Base-by-base conservation (phyloP, 2,888 invertebrate genomes). In the Eristalinus sepulchralis region DNA sequence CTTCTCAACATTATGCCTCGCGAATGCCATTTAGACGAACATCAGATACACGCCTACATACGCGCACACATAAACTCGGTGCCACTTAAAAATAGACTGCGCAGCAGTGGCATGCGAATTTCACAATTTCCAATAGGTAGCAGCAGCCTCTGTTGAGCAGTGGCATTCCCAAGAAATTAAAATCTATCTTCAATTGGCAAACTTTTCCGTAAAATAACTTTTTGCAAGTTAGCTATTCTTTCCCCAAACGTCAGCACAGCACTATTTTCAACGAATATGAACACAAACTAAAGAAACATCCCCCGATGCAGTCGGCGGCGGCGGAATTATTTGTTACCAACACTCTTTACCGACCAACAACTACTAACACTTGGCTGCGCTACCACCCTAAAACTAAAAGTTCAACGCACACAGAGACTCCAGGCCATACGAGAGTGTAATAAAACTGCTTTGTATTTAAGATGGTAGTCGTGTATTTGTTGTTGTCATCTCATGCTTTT, bases 1-100 rank as follows among this genome's bases (percentile, higher is more conserved):
- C 88, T 92, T 92, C 84, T 92, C 92, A 79, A 92, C 91, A 89
- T 92, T 92, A 88, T 92, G 92, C 0, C 92, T 91, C 22, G 91
- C 90, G 88, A 92, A 92, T 82, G 92, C 91, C 92, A 92, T 92
- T 36, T 73, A 36, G 53, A 67, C 27, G 22, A 59, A 71, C 60
- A 66, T 53, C 34, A 80, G 72, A 78, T 83, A 68, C 80, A 33
- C 36, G 59, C 36, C 62, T 24, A 31, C 3, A 9, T 13, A 17
- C n/a, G 9, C 36, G 10, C 11, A n/a, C 36, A 24, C 57, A 36
- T 57, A 24, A 24, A 22, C 10, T 5, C 17, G 10, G 22, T 31
- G 33, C 22, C 60, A 73, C 53, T 78, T 79, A 82, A 57, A 86
- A 86, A 83, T 86, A 86, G 86, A 86, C 78, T 75, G 73, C 86